These are phyloP conservation scores for Parauchenoglanis punctatus DNA, from an alignment of 2,797 vertebrate species.

Conservation along the genomic window DNA sequence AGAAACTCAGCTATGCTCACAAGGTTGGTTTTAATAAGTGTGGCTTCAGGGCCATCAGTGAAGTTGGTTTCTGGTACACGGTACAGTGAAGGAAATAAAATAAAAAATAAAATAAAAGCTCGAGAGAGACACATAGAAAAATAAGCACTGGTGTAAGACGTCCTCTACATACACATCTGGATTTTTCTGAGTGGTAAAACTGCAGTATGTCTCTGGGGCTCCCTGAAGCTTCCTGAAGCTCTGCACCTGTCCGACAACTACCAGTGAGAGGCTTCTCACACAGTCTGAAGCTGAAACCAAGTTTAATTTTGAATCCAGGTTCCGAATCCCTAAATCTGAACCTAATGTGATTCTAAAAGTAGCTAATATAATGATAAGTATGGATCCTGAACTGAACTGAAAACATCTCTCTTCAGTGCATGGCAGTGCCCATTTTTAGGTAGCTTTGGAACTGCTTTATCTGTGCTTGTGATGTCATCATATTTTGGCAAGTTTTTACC, in stretches of 20 bases:
- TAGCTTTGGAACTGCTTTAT: neutral
- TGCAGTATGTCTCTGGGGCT: neutral
- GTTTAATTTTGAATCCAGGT: neutral
- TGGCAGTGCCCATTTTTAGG: neutral
- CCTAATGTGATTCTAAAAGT: neutral
- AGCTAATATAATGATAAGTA: neutral
- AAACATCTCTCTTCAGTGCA: neutral
- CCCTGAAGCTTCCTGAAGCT: neutral
- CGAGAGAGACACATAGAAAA: slow-evolving; percentile 25
- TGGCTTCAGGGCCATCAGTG: slow-evolving; percentile 34
- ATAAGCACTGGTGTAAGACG: slow-evolving; percentile 28
- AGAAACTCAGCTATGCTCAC: neutral
- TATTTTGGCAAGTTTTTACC: neutral
- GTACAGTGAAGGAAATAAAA: neutral
- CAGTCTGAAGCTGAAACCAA: neutral
- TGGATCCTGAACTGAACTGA: neutral
- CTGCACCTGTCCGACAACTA: neutral
- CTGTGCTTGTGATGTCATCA: neutral
- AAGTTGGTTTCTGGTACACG: slow-evolving; percentile 29
- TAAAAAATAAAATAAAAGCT: neutral
- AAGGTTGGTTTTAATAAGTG: slow-evolving; percentile 38
- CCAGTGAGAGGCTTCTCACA: neutral
- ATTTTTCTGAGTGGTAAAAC: slow-evolving; percentile 43
- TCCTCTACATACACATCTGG: slow-evolving; percentile 49
- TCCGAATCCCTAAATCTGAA: neutral